Evolutionary conservation across 2,797 vertebrate species (phyloP), one percentile per base, ranked within the genome.

Genomic region (Brachyrhaphis roseni): DNA sequence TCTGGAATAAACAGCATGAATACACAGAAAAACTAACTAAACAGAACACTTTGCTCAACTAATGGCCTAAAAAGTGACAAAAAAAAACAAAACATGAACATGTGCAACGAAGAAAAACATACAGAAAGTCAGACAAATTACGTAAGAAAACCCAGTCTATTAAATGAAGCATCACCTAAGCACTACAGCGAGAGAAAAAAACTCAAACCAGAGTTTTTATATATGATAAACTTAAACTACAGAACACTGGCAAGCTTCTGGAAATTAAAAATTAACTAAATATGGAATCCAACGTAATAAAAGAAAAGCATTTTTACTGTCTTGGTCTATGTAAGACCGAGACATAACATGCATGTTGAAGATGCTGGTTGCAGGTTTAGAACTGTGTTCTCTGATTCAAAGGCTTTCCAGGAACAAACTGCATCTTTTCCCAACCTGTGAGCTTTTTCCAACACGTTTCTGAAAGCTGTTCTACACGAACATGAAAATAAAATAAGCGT

Each of bases 391-490:
- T 36, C 62, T 66, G 18, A 39, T 23, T 43, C 39, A 70, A 70
- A 45, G 23, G 1, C 39, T 70, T 70, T 43, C 20, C 28, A 36
- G 36, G 28, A 31, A 13, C 46, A 79, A 85, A 70, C 77, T 34
- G 53, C 64, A 79, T 73, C 66, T 18, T 23, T 77, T 76, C 80
- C 72, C 26, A 23, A 23, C 36, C 36, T 39, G 8, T 23, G 16
- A 66, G 64, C 18, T 28, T 90, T 84, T 75, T 45, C 75, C 75
- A 88, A 70, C 8, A 45, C 28, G 55, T 79, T 80, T 86, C 28
- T 26, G 53, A 78, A 77, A 15, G 1, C 8, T 12, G 4, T 75
- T 79, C 39, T 59, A 41, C 53, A 55, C 49, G 66, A 79, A 75
- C 8, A 41, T n/a, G 31, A 31, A 59, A 59, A 59, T 12, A 31